Percentiles rank a stretch among this genome's conserved stretches.
These are phyloP conservation scores for Ctenodactylus gundi DNA, from an alignment of 2,113 vertebrate genomes.

Conservation along the genomic window DNA sequence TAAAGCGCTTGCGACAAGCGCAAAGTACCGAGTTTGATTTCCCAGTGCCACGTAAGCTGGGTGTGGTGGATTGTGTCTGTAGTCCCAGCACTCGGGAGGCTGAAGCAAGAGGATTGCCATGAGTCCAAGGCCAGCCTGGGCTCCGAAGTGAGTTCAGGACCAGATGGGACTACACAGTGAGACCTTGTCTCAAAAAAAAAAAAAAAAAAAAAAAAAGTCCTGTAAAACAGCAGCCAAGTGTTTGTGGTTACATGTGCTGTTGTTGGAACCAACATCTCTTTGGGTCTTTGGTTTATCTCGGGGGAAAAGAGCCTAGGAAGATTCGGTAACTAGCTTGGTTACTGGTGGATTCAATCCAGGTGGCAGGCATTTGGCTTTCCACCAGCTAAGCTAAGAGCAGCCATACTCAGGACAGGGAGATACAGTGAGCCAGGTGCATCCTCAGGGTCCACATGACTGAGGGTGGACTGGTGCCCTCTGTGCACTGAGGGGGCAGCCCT, in stretches of 20 bases:
- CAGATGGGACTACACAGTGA: too few species aligned
- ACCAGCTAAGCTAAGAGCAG: background rate
- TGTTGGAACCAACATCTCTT: background rate
- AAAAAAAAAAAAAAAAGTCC: too few species aligned
- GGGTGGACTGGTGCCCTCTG: background rate
- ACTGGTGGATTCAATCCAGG: background rate
- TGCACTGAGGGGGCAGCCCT: background rate
- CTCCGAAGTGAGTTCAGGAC: too few species aligned
- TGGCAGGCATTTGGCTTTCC: background rate
- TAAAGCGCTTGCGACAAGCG: too few species aligned
- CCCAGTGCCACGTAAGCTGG: too few species aligned
- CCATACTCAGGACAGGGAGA: background rate
- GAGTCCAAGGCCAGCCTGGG: too few species aligned
- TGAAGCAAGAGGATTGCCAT: too few species aligned
- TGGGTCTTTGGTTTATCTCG: background rate
- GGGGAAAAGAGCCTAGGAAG: background rate
- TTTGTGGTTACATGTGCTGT: background rate
- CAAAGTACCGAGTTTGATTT: too few species aligned
- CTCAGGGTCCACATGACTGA: background rate
- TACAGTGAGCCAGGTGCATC: background rate
- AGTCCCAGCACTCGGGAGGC: too few species aligned
- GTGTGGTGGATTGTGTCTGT: too few species aligned
- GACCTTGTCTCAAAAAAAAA: too few species aligned
- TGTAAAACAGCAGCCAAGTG: background rate
- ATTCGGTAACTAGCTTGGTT: conserved; percentile 5